Evolutionary conservation across 2,888 invertebrate genomes (phyloP).

Genomic region (Acanthopleura granulata): DNA sequence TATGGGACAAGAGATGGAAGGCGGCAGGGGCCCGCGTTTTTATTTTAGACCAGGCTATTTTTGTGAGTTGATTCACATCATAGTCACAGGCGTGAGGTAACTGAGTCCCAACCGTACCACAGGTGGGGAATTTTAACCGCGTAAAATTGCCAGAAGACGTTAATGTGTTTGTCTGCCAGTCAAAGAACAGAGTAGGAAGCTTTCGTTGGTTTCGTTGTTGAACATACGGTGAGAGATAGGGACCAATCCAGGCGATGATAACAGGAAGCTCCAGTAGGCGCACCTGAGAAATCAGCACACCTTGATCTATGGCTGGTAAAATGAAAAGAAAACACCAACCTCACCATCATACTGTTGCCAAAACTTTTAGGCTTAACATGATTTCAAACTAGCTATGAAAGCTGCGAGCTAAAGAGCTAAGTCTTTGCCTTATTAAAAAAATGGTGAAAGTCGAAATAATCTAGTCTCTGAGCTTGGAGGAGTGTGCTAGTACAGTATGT

Average conservation of each 20-base stretch:
- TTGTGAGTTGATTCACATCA: constrained; percentile 78
- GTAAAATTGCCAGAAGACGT: constrained; percentile 72
- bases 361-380: background rate
- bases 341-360: background rate
- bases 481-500: too few relatives aligned
- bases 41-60: constrained; percentile 77
- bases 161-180: constrained; percentile 77
- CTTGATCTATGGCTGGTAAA: constrained; percentile 55
- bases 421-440: too few relatives aligned
- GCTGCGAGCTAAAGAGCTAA: too few relatives aligned
- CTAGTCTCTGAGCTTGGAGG: too few relatives aligned
- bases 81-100: constrained; percentile 75
- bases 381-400: too few relatives aligned
- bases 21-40: constrained; percentile 72
- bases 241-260: constrained; percentile 80
- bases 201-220: constrained; percentile 56
- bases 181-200: constrained; percentile 75
- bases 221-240: constrained; percentile 71
- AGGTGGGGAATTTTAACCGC: constrained; percentile 77
- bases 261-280: constrained; percentile 75
- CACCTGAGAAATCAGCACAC: constrained; percentile 34
- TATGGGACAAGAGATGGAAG: constrained; percentile 60
- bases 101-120: constrained; percentile 62
- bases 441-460: too few relatives aligned
- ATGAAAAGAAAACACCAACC: constrained; percentile 6